Base-by-base conservation (phyloP, 35 echinoderm and acorn worm species). In the Apostichopus californicus region DNA sequence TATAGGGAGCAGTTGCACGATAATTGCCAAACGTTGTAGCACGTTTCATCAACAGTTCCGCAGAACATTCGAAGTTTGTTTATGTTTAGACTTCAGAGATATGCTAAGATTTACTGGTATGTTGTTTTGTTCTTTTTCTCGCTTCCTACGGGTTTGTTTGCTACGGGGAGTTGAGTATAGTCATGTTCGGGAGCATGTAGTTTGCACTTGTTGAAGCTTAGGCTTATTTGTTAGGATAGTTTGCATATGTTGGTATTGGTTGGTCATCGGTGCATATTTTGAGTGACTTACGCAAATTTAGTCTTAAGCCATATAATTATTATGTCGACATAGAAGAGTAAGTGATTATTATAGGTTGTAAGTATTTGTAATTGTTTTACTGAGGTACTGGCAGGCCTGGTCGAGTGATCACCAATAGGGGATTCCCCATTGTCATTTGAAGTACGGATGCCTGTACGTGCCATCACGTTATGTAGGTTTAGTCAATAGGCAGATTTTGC, bases 281-380 rank as follows among this genome's bases (percentile, higher is more conserved):
- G 28, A 34, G 28, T 34, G 28, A 34, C 1, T 34, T 34, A 34
- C 2, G 28, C 28, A 34, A 34, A 34, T 34, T 34, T 34, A 34
- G 28, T 34, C 28, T 34, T 34, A 34, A 34, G 28, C 28, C 28
- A 34, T 34, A 34, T 34, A 34, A 1, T 34, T 1, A 34, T 34
- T 34, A 34, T 34, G 28, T 34, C 28, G 28, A 34, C 28, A 34
- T 1, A 34, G 28, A 1, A 34, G 28, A 34, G 28, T 26, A 83
- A 83, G 80, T 83, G 80, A 83, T 83, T 83, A 83, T 83, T 83
- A 83, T 57, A 55, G 80, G 80, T 83, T 83, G 80, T 83, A 83
- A 83, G 80, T 83, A 55, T 83, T 83, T 83, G 80, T 83, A 59
- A 83, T 83, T 83, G 80, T 83, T 83, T 83, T 83, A 83, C 80